phyloP scores from a whole-genome alignment of 2,888 invertebrate species.

The Sinhomidia bicolor region DNA sequence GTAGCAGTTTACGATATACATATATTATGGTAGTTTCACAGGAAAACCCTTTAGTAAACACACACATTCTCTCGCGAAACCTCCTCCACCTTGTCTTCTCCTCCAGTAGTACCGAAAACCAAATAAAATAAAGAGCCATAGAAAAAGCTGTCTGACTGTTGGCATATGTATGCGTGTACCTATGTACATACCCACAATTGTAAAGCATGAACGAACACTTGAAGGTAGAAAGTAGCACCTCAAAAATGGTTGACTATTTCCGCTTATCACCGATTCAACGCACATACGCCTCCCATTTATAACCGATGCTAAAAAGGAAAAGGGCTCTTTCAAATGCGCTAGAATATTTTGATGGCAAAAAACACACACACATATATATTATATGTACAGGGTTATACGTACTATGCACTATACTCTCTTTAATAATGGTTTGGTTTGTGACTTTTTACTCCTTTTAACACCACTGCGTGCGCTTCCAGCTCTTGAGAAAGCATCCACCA shows the following conservation, averaged over 20 bases:
- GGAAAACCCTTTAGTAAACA: neutral
- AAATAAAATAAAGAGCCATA: neutral
- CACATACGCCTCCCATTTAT: constrained; percentile 19
- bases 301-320: constrained; percentile 12
- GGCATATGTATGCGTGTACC: neutral
- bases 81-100: neutral
- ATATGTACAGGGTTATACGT: neutral
- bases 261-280: constrained; percentile 33
- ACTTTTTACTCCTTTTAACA: neutral
- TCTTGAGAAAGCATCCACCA: neutral
- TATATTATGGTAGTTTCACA: neutral
- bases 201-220: too few species aligned
- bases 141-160: neutral
- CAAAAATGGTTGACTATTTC: constrained; percentile 8
- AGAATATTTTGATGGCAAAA: neutral
- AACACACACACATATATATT: neutral
- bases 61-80: neutral
- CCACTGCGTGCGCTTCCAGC: neutral
- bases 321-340: neutral
- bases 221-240: constrained; percentile 11
- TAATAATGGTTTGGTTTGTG: neutral
- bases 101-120: neutral
- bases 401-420: neutral
- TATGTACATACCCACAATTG: too few species aligned
- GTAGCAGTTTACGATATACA: too few species aligned